Evolutionary conservation across 2,888 invertebrate species (phyloP).

Genomic region (Nemoura dubitans): DNA sequence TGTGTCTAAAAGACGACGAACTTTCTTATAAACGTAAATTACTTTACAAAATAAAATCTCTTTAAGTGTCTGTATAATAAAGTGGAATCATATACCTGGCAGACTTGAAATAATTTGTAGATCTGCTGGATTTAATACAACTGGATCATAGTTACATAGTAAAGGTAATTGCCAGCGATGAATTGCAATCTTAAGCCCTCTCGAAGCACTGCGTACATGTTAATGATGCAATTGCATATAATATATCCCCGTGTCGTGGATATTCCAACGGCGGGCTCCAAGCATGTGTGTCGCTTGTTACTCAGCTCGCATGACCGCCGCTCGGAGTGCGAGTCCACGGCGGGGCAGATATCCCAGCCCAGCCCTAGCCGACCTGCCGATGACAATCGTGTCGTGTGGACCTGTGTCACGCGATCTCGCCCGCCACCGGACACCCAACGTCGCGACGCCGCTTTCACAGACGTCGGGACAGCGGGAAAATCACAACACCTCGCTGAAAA

Average conservation of each 20-base stretch:
- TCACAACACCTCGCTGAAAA: background rate
- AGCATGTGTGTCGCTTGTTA: slow-evolving; percentile 1
- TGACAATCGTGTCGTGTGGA: background rate
- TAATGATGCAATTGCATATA: background rate
- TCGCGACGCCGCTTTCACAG: background rate
- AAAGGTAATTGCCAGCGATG: background rate
- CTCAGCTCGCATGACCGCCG: background rate
- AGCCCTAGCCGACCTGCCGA: background rate
- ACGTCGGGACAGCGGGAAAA: background rate
- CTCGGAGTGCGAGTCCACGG: background rate
- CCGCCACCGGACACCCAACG: background rate
- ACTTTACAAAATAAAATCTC: too few species aligned
- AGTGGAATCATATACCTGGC: too few species aligned
- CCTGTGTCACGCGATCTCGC: background rate
- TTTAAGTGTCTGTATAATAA: too few species aligned
- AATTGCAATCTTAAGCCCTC: background rate
- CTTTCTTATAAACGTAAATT: too few species aligned
- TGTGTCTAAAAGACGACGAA: too few species aligned
- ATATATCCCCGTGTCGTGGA: background rate
- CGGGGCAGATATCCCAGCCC: background rate
- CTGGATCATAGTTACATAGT: background rate
- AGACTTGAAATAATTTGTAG: background rate
- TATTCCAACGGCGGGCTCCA: background rate
- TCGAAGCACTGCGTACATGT: background rate
- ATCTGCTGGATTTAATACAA: background rate